These are phyloP conservation scores for Montipora capitata DNA, from an alignment of 92 coral and sea anemone species.

Conservation along the genomic window DNA sequence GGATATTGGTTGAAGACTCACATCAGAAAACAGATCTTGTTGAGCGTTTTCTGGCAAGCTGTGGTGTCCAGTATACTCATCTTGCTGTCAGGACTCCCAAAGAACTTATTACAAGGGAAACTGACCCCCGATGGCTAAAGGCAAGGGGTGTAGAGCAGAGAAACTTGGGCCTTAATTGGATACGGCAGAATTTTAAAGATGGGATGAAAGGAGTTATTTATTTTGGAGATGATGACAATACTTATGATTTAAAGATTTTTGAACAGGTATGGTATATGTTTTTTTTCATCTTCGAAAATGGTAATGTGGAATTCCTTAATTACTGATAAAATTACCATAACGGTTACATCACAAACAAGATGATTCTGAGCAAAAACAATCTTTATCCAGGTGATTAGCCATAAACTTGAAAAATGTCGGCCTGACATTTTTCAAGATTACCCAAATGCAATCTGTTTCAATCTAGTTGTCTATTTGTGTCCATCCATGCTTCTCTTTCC, in stretches of 20 bases:
- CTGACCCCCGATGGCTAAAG: constrained; percentile 96
- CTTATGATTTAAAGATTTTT: constrained; percentile 93
- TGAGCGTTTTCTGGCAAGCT: constrained; percentile 67
- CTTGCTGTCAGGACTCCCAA: constrained; percentile 84
- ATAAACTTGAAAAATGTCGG: too few species aligned
- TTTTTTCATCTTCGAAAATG: too few species aligned
- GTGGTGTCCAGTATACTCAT: constrained; percentile 86
- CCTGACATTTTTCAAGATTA: too few species aligned
- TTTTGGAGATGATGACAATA: constrained; percentile 98
- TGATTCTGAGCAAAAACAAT: too few species aligned
- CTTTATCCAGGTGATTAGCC: too few species aligned
- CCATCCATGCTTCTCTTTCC: too few species aligned
- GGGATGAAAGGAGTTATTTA: constrained; percentile 86
- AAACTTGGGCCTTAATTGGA: constrained; percentile 89
- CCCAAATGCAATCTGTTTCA: too few species aligned
- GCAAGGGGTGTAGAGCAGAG: constrained; percentile 98
- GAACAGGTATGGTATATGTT: constrained; percentile 82
- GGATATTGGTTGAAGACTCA: constrained; percentile 97
- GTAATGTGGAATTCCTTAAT: too few species aligned
- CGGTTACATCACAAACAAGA: too few species aligned
- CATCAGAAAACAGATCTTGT: constrained; percentile 75
- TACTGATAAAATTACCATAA: too few species aligned
- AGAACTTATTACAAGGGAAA: constrained; percentile 71
- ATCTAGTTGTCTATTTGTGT: too few species aligned
- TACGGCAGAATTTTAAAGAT: constrained; percentile 69